Conservation (phyloP, 2,113 vertebrate genomes). For the Pomatostomus ruficeps region DNA sequence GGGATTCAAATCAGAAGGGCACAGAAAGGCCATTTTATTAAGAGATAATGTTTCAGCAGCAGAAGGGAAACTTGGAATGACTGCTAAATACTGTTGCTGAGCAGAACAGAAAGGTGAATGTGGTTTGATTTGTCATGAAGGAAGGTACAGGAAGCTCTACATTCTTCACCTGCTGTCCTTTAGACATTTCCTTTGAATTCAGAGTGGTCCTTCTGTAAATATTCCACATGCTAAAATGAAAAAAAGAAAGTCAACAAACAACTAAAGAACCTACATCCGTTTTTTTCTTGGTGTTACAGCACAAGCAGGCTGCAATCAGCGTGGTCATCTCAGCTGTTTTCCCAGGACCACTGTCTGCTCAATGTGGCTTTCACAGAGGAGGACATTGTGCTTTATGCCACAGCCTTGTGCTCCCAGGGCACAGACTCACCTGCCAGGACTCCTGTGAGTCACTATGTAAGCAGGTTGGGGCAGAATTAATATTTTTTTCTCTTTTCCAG, state of each 20-base stretch:
- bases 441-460: not conserved
- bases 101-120: not conserved
- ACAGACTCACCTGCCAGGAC: not conserved
- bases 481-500: not conserved
- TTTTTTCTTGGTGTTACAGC: not conserved
- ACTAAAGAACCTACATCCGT: not conserved
- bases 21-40: not conserved
- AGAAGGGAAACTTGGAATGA: not conserved
- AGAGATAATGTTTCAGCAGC: not conserved
- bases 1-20: not conserved
- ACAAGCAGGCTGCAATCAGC: not conserved
- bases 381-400: fast-evolving
- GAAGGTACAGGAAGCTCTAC: not conserved
- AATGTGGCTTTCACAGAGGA: not conserved
- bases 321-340: not conserved
- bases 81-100: not conserved
- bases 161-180: not conserved
- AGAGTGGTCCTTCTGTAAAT: not conserved
- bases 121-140: not conserved
- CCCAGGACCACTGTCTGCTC: not conserved
- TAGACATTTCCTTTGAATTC: not conserved
- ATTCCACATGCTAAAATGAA: not conserved
- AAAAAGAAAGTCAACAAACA: not conserved
- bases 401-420: not conserved
- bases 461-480: not conserved